Evolutionary conservation across 2,888 invertebrate species (phyloP), one percentile per base, ranked within the genome.

Genomic region (Volucella inflata): DNA sequence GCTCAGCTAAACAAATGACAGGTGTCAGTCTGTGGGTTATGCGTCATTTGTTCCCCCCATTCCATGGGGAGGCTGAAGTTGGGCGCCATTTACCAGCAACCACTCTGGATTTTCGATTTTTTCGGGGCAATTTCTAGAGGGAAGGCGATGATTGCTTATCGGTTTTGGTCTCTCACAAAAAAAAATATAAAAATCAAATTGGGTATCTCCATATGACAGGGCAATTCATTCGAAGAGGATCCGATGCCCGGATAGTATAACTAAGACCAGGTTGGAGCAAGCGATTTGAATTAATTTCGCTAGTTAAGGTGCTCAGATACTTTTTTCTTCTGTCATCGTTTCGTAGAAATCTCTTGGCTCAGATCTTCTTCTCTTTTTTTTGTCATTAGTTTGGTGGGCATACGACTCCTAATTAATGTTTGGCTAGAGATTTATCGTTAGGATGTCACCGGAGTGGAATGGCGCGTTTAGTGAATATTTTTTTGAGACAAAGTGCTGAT

Each of bases 271-370:
- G 46, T 48, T 59, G 50, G 12, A 8, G 68, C 4, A 30, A 21
- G 30, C 55, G 76, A 76, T 85, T 85, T 85, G 85, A 81, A 81
- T 85, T 85, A 80, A 81, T 81, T 85, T 77, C 81, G 81, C 85
- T 77, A 77, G 81, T 57, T 76, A 80, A 76, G 75, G 79, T 65
- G 70, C 57, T 53, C 81, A 60, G 64, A 81, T 85, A 10, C 30
- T 59, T 50, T 55, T 14, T 48, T n/a, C n/a, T 59, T 40, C n/a
- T 53, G 46, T 30, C 82, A 67, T 77, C 67, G 55, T 44, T 84
- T 60, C 74, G 12, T 14, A 50, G 85, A 85, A 81, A 81, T 85
- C 51, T 76, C 21, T 46, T 50, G 60, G 30, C 42, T 67, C 57
- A 64, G 51, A 38, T 64, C 30, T 55, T 55, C 65, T 50, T 10